These are phyloP conservation scores for Brachionus sp. DNA, from an alignment of 1,140 invertebrate genomes.

Conservation along the genomic window DNA sequence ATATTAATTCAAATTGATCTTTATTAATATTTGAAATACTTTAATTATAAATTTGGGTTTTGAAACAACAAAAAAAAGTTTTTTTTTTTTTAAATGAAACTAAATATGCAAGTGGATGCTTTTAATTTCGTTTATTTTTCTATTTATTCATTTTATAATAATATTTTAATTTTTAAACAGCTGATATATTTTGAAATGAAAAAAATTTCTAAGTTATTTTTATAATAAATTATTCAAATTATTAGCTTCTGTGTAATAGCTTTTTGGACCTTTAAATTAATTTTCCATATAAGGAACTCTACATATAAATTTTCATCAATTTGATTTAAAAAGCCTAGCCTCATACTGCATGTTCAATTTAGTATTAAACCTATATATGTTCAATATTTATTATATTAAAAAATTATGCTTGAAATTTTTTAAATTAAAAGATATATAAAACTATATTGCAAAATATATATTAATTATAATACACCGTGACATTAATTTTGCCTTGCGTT, in stretches of 20 bases:
- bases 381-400: neutral
- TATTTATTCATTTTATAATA: conserved; percentile 22
- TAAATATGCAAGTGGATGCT: conserved; percentile 3
- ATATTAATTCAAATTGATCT: conserved; percentile 1
- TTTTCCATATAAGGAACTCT: neutral
- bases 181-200: neutral
- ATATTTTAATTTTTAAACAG: conserved; percentile 29
- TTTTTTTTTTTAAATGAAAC: neutral
- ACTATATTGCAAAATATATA: neutral
- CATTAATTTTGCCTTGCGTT: neutral
- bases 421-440: neutral
- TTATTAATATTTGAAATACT: neutral
- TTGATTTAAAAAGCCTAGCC: neutral
- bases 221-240: neutral
- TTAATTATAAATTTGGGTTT: neutral
- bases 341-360: neutral
- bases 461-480: neutral
- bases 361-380: neutral
- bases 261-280: neutral
- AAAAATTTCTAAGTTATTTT: neutral
- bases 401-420: neutral
- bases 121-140: neutral
- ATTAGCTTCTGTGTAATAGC: neutral
- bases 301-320: neutral
- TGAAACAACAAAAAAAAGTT: neutral